These are phyloP conservation scores for Leptonema lineaticorne DNA, from an alignment of 1,140 invertebrate species.

Conservation along the genomic window DNA sequence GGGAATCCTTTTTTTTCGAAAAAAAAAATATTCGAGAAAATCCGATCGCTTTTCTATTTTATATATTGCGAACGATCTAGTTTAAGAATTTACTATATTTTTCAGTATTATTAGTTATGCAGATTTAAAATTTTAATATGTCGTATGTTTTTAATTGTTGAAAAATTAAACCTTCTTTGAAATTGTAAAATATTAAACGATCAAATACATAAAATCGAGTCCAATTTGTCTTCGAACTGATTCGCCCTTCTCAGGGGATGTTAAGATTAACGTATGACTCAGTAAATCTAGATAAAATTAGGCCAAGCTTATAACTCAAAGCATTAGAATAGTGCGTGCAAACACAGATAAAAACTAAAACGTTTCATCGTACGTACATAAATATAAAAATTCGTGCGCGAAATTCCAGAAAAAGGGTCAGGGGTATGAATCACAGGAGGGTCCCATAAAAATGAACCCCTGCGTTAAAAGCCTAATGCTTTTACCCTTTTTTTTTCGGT, in stretches of 20 bases:
- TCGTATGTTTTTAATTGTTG: neutral
- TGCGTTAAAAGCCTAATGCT: conserved; percentile 16
- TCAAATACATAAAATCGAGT: no score
- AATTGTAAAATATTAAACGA: no score
- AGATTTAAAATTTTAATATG: neutral
- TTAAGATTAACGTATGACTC: neutral
- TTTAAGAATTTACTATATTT: no score
- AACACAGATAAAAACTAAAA: neutral
- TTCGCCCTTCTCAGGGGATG: no score
- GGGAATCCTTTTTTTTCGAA: neutral
- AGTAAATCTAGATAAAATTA: neutral
- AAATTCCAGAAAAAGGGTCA: conserved; percentile 13
- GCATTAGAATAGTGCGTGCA: neutral
- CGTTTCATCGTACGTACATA: neutral
- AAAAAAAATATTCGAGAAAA: neutral
- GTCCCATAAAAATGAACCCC: conserved; percentile 15
- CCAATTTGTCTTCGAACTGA: no score
- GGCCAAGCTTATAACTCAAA: neutral
- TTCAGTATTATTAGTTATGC: neutral
- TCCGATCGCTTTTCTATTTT: neutral
- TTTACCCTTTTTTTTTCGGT: conserved; percentile 5
- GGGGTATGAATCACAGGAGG: conserved; percentile 10
- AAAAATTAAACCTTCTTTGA: no score
- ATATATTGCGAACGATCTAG: neutral
- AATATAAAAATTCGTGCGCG: neutral